Base-by-base conservation (phyloP, 2,113 vertebrate genomes). In the Propithecus coquereli region DNA sequence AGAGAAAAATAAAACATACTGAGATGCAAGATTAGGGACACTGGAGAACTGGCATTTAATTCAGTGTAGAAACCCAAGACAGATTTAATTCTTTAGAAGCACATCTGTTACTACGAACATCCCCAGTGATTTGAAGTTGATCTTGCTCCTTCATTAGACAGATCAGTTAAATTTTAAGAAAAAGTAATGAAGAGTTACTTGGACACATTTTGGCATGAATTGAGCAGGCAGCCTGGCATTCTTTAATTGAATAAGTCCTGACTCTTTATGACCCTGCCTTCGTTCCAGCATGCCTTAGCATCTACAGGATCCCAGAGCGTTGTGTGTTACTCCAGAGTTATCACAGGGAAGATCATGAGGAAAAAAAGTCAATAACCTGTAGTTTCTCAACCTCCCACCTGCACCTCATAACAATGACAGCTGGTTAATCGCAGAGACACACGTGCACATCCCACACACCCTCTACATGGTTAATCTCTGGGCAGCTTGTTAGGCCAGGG, bases 401-500 rank as follows among this genome's bases (percentile, higher is more conserved):
- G 25, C 12, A 27, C 27, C 47, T 11, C 16, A 2, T 47, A 10
- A 2, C 43, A 16, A 18, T 8, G 30, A 11, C 47, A 77, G 8
- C 40, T 57, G 47, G 43, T 37, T 47, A 25, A 34, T 77, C 34
- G 30, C 34, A 34, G 37, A 30, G 8, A 18, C 4, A 3, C 23
- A 4, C 0, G 0, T 1, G 23, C 3, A 16, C 16, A 40, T 34
- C 9, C 13, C 9, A 1, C 10, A 11, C 5, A 4, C 16, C 6
- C 12, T 79, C 20, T 27, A 13, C 57, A 10, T 10, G 9, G 59
- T 59, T 13, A 6, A 43, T 11, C 14, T 13, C 0, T 18, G 12
- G 3, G 12, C 43, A 14, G 14, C 12, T 37, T 80, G 45, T 80
- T n/a, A 27, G 43, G 45, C 45, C n/a, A 8, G 30, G 12, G 16